Evolutionary conservation across 2,113 vertebrate genomes (phyloP), one percentile per base, ranked within the genome.

Genomic region (Cochlearius cochlearius): DNA sequence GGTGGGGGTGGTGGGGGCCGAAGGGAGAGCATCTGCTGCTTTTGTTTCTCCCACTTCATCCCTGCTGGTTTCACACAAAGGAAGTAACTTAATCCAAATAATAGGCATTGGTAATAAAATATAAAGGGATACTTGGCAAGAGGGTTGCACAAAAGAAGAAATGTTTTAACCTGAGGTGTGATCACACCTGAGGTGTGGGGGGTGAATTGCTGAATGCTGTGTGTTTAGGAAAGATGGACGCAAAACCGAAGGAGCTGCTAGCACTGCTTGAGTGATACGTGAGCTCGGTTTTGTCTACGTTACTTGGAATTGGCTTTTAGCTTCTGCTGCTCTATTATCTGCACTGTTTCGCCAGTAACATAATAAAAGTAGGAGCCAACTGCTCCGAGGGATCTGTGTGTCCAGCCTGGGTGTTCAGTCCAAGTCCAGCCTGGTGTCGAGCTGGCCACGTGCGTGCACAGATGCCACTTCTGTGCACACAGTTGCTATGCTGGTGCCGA

Each of bases 271-370:
- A 62, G 23, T 36, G 83, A 32, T 38, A 50, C 0, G 0, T 23
- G 50, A 95, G 45, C 56, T 88, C 1, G 0, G 36, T 47, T 86
- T 81, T 34, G 49, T 75, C 63, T 71, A 3, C 0, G 0, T n/a
- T 83, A 34, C 56, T 74, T 74, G 14, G 59, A 96, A 74, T 0
- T n/a, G 68, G 60, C 39, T 93, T 89, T 88, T 52, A 63, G 47
- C 77, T 93, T 71, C 64, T 92, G 79, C 66, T 68, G 34, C 56
- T 92, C 43, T 68, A 19, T 50, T 84, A 58, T 43, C 58, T 38
- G 72, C 73, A 32, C 32, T 62, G n/a, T 53, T 95, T 64, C 41
- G 52, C 64, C 66, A 91, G 59, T 45, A 87, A 17, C 60, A 68
- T 60, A 32, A 52, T 68, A 63, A 72, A 91, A 94, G 45, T 26